Percentiles rank a stretch among this genome's conserved stretches.
These are phyloP conservation scores for Grantiella picta DNA, from an alignment of 2,113 vertebrate genomes.

Conservation along the genomic window DNA sequence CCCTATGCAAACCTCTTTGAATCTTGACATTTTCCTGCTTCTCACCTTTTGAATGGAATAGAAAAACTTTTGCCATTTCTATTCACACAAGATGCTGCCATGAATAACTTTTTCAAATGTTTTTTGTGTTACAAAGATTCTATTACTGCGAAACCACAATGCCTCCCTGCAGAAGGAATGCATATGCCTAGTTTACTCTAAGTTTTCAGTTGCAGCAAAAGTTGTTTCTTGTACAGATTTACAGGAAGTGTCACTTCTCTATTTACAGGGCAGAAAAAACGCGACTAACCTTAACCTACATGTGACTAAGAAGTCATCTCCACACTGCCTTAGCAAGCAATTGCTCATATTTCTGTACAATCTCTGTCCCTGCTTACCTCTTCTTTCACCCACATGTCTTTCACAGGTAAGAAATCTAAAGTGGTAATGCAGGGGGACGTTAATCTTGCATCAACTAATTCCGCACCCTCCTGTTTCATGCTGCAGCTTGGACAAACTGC, in stretches of 20 bases:
- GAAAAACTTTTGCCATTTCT: neutral
- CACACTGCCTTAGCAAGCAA: neutral
- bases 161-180: neutral
- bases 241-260: neutral
- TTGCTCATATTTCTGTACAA: neutral
- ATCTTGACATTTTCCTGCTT: neutral
- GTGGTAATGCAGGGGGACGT: neutral
- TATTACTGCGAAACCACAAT: neutral
- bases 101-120: neutral
- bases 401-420: neutral
- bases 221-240: neutral
- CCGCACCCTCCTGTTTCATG: neutral
- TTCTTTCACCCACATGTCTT: neutral
- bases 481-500: neutral
- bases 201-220: neutral
- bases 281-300: neutral
- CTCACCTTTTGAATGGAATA: neutral
- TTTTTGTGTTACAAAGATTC: neutral
- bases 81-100: neutral
- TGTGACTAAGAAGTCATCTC: neutral
- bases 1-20: neutral
- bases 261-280: neutral
- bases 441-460: neutral
- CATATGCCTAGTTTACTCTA: neutral
- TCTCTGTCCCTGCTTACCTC: neutral